Base-by-base conservation (phyloP, 35 echinoderm and acorn worm genomes). In the Apostichopus japonicus region DNA sequence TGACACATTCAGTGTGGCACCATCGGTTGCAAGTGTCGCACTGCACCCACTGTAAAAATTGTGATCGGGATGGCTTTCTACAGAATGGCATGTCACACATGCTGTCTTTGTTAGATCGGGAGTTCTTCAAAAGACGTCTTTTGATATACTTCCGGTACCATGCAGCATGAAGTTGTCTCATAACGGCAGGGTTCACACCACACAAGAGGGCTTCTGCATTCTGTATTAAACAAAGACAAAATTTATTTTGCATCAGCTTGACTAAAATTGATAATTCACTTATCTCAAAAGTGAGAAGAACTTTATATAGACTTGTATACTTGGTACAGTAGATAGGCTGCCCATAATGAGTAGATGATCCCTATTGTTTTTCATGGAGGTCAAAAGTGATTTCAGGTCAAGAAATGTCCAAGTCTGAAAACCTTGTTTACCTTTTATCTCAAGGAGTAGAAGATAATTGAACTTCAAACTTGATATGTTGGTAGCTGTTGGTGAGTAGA, bases 81-180 rank as follows among this genome's bases (percentile, higher is more conserved):
- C 86, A 87, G 14, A 65, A 87, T 62, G 86, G 86, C 24, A 87
- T 19, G 8, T 87, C 86, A 71, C 86, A 87, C 21, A 63, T 87
- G 56, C 63, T 13, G 25, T 87, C 19, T 16, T 44, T 19, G 21
- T 63, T 65, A 8, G n/a, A 19, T 13, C 14, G 9, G 4, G 56
- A 16, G 65, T n/a, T 63, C 8, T 11, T 25, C 11, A 87, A 6
- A 16, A 87, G 86, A 4, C 86, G 8, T 14, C 10, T 6, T 21
- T 71, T 62, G 8, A 71, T n/a, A 65, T 87, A 65, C 4, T 62
- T 16, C 57, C 86, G 63, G 86, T 65, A 87, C 8, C 4, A 54
- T 4, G 25, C 17, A 14, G 24, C 5, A 23, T 87, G 86, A 24
- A 70, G 86, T n/a, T 87, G 86, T 15, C 86, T 13, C 57, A 87